Evolutionary conservation across 1,140 invertebrate genomes (phyloP).

Genomic region (Oppia nitens): DNA sequence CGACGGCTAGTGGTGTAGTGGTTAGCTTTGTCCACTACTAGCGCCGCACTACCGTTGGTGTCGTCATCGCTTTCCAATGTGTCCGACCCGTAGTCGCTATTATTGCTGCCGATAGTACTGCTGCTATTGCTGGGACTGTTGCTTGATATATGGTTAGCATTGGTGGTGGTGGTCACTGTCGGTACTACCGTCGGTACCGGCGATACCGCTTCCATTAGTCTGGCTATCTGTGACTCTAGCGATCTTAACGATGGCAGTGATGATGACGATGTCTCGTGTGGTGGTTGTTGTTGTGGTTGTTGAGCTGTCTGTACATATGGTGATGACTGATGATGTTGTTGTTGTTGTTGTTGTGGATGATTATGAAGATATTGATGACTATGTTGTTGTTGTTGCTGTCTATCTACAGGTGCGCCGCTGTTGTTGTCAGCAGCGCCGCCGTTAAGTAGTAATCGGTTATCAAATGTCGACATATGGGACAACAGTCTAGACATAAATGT

Average conservation of each 20-base stretch:
- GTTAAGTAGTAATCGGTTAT: neutral
- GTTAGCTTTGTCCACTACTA: too few relatives aligned
- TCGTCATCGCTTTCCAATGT: constrained; percentile 21
- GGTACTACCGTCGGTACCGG: constrained; percentile 21
- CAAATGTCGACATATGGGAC: neutral
- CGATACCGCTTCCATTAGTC: constrained; percentile 21
- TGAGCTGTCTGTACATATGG: neutral
- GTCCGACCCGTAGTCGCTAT: constrained; percentile 22
- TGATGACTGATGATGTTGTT: neutral
- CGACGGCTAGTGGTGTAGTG: neutral
- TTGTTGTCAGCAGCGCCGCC: neutral
- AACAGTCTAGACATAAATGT: too few relatives aligned
- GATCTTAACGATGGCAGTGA: constrained; percentile 13
- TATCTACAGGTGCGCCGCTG: neutral
- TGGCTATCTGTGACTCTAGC: constrained; percentile 20
- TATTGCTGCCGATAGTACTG: constrained; percentile 21
- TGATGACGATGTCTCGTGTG: constrained; percentile 2
- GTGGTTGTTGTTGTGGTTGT: neutral
- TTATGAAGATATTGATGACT: neutral
- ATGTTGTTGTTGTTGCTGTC: neutral
- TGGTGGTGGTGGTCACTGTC: constrained; percentile 5
- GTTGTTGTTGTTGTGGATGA: neutral
- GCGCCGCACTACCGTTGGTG: too few relatives aligned
- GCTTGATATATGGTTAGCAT: too few relatives aligned
- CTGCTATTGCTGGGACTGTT: constrained; percentile 12